phyloP scores from a whole-genome alignment of 2,797 vertebrate species.

The Pipistrellus pygmaeus region DNA sequence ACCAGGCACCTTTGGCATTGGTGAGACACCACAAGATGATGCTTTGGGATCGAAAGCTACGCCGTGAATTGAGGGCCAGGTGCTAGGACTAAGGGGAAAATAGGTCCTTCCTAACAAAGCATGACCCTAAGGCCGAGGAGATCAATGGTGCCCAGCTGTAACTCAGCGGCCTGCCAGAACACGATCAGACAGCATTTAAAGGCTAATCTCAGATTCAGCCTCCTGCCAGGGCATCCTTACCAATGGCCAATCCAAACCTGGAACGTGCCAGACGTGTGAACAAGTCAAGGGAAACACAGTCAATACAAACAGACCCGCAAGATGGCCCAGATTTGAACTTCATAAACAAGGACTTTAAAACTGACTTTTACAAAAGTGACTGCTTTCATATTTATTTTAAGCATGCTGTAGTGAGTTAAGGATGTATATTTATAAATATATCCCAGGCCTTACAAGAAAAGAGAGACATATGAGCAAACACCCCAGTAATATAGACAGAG shows the following conservation, averaged over 20 bases:
- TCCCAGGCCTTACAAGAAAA: background rate
- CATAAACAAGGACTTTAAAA: background rate
- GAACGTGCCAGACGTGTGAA: background rate
- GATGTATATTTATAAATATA: background rate
- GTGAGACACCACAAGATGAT: background rate
- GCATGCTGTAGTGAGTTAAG: background rate
- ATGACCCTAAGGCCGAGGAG: background rate
- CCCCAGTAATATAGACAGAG: background rate
- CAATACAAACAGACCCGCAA: background rate
- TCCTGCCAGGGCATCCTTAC: background rate
- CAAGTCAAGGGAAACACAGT: background rate
- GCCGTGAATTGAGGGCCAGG: background rate
- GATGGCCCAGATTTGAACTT: background rate
- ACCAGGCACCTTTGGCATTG: background rate
- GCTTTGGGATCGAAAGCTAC: background rate
- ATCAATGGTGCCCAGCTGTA: background rate
- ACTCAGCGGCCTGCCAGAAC: background rate
- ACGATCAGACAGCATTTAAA: constrained; percentile 11
- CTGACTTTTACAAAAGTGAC: background rate
- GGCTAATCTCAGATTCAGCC: background rate
- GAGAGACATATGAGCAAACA: background rate
- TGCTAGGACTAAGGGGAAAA: background rate
- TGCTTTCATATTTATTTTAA: background rate
- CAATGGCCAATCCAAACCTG: background rate
- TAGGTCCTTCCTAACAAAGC: background rate